Evolutionary conservation across 1,140 invertebrate species (phyloP), one percentile per base, ranked within the genome.

Genomic region (Pollicipes pollicipes): DNA sequence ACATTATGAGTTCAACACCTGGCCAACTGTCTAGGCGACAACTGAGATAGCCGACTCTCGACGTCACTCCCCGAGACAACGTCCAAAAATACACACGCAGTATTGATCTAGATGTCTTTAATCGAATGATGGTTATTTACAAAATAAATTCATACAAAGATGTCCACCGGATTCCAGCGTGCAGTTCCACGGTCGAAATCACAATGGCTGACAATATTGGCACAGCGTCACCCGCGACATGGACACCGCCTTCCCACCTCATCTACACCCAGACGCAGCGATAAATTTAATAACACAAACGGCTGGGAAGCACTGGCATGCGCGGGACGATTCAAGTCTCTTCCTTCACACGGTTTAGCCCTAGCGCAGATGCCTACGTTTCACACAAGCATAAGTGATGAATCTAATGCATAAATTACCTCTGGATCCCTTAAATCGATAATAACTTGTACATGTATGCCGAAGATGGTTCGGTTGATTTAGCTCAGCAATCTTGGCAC

Each of bases 391-490:
- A 30, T 58, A 16, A 32, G 30, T n/a, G n/a, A n/a, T n/a, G n/a
- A n/a, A n/a, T n/a, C 67, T 70, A 70, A 70, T 70, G 29, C 58
- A 70, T 68, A 70, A 64, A 81, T 90, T 1, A 85, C 88, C 13
- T 90, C 89, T 21, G 83, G 91, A 71, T 88, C 90, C 6, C 81
- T n/a, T n/a, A 69, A 21, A 29, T 21, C 16, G 69, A 69, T 24
- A 63, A 37, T 28, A 27, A 45, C 35, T 30, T 68, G 29, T 28
- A 66, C 29, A 29, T 28, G 27, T 68, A 30, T 24, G 28, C 24
- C 17, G 10, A 17, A 71, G 32, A 69, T 28, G 27, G 68, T n/a
- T n/a, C n/a, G n/a, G 29, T n/a, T 69, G 45, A 35, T 37, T 69
- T 69, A 37, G 32, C 13, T 69, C 27, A 26, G 26, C n/a, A 69